Evolutionary conservation across 2,113 vertebrate species (phyloP).

Genomic region (Thamnophis sirtalis): DNA sequence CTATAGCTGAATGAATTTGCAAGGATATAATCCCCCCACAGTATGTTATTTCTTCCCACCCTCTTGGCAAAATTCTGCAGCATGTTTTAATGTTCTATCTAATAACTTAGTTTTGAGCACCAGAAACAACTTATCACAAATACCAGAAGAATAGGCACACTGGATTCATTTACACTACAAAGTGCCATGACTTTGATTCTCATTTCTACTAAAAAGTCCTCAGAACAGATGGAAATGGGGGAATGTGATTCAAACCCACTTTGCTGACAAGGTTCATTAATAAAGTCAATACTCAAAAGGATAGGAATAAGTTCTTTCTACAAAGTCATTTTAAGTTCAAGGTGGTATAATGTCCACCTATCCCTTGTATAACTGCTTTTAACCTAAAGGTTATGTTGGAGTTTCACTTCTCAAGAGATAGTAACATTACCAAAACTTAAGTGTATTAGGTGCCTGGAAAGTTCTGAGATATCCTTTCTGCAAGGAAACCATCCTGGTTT

Average conservation of each 20-base stretch:
- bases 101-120: not conserved
- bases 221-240: not conserved
- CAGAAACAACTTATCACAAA: not conserved
- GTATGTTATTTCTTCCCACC: not conserved
- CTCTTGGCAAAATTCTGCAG: not conserved
- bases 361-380: not conserved
- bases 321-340: not conserved
- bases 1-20: not conserved
- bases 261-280: not conserved
- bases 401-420: not conserved
- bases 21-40: not conserved
- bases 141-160: not conserved
- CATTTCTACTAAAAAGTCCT: not conserved
- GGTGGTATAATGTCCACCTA: not conserved
- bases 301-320: not conserved
- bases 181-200: not conserved
- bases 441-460: not conserved
- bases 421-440: not conserved
- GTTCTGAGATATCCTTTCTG: not conserved
- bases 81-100: not conserved
- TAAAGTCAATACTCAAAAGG: not conserved
- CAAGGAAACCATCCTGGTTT: not conserved
- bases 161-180: not conserved
- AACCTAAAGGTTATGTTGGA: not conserved
- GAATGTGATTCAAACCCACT: not conserved